Conservation (phyloP, 2,113 vertebrate genomes). For the Monarcha castaneiventris region DNA sequence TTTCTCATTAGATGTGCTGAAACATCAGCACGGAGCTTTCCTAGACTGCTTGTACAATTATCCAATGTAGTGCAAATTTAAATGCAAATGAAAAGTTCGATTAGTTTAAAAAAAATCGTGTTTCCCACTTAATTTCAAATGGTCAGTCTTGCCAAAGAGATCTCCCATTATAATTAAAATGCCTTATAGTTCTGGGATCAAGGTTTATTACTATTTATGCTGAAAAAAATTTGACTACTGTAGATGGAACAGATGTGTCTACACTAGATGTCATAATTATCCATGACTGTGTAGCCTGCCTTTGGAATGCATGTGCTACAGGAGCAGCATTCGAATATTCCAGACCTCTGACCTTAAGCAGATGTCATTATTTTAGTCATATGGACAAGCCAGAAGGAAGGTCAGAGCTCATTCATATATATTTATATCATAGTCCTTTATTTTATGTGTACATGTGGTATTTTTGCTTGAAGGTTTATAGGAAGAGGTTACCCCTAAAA, state of each 20-base stretch:
- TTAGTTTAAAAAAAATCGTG: neutral
- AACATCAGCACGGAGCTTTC: neutral
- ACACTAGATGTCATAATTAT: neutral
- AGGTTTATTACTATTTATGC: neutral
- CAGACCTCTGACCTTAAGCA: slow-evolving; percentile 49
- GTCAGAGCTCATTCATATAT: neutral
- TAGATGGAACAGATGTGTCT: neutral
- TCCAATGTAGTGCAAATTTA: neutral
- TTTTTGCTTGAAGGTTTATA: neutral
- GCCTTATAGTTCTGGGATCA: neutral
- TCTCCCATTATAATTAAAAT: neutral
- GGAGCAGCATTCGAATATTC: neutral
- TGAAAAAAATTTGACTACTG: neutral
- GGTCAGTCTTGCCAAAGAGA: neutral
- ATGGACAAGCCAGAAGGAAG: slow-evolving; percentile 30
- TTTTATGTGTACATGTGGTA: neutral
- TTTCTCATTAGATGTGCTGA: neutral
- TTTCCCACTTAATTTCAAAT: neutral
- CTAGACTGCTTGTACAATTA: neutral
- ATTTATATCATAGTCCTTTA: neutral
- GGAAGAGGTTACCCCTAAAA: neutral
- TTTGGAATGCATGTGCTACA: neutral
- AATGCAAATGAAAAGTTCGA: neutral
- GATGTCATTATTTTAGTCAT: slow-evolving; percentile 30
- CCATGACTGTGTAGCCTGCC: neutral